Base-by-base conservation (phyloP, 2,113 vertebrate species). In the Channa maculata region DNA sequence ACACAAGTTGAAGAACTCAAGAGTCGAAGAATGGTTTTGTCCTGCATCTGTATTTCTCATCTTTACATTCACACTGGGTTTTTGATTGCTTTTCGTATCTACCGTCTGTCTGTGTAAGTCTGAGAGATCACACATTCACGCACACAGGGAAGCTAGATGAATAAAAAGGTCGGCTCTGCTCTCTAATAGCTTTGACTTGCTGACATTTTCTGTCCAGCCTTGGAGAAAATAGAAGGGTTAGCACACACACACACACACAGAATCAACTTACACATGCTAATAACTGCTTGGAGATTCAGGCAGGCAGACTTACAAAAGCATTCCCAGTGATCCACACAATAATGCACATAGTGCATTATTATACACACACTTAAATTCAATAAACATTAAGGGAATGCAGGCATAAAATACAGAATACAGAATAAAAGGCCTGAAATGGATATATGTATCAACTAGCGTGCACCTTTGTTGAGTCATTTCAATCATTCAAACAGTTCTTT, bases 131-230 rank as follows among this genome's bases (percentile, higher is more conserved):
- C 64, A 69, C 48, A 70, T 49, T 13, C 61, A 50, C 33, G 45
- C 44, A 75, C 37, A 15, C 44, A 13, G n/a, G 11, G 45, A 41
- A 61, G 64, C 10, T 44, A 65, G 55, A 70, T 85, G 82, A 82
- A 82, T 82, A 61, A 85, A 24, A 84, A 83, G 82, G 82, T 88
- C 58, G 4, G 34, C 50, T 43, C 59, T 52, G 55, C 9, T 5
- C 62, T 81, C 68, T 76, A 67, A 80, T 74, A 76, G 73, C 67
- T 88, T 82, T 80, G 72, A 77, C 80, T 79, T 75, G 8, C 72
- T 84, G 77, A 84, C 73, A 71, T 86, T 84, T 84, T 79, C 33
- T 67, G 59, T 76, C 64, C 44, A 61, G 59, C 55, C 67, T 52
- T 1, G 1, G 34, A 64, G 67, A 54, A 79, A 79, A 64, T 33